A percentile compares a stretch with the other conserved stretches of the same genome.
phyloP scores from a whole-genome alignment of 1,140 invertebrate genomes.

The Chlorops oryzae region DNA sequence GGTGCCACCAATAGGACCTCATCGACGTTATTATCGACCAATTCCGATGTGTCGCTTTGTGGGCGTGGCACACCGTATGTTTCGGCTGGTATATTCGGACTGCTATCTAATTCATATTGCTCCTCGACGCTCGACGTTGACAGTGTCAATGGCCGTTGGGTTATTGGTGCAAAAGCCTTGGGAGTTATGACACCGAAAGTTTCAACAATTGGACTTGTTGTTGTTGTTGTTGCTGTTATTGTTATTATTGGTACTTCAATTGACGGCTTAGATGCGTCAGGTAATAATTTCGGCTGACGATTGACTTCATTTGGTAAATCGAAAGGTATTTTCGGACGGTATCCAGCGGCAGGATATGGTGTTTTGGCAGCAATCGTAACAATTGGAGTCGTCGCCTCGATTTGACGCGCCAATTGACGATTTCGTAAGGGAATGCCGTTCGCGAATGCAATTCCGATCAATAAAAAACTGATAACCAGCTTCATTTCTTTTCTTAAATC shows the following conservation, averaged over 20 bases:
- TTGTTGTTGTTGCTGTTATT: slow-evolving; percentile 5
- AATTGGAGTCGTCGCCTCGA: slow-evolving; percentile 25
- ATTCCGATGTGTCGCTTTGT: too few species aligned
- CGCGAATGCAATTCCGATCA: too few species aligned
- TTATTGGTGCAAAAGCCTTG: slow-evolving; percentile 17
- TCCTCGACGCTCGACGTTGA: too few species aligned
- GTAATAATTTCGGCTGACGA: slow-evolving; percentile 20
- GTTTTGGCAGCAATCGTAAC: slow-evolving; percentile 14
- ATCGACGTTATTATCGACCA: too few species aligned
- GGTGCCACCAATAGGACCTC: slow-evolving; percentile 32
- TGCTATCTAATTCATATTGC: too few species aligned
- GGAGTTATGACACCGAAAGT: slow-evolving; percentile 17
- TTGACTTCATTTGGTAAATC: slow-evolving; percentile 33
- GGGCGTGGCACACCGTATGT: slow-evolving; percentile 13
- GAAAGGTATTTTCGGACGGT: slow-evolving; percentile 34
- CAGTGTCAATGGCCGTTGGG: too few species aligned
- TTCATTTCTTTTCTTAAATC: too few species aligned
- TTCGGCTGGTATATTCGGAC: slow-evolving; percentile 10
- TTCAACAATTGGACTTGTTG: slow-evolving; percentile 13
- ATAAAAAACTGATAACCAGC: too few species aligned
- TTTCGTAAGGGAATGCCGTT: too few species aligned
- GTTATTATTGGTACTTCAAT: slow-evolving; percentile 19
- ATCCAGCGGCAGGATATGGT: slow-evolving; percentile 38
- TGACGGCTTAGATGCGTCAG: too few species aligned
- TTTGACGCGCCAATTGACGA: slow-evolving; percentile 38